Conservation (phyloP, 2,113 vertebrate species). For the Butorides virescens region DNA sequence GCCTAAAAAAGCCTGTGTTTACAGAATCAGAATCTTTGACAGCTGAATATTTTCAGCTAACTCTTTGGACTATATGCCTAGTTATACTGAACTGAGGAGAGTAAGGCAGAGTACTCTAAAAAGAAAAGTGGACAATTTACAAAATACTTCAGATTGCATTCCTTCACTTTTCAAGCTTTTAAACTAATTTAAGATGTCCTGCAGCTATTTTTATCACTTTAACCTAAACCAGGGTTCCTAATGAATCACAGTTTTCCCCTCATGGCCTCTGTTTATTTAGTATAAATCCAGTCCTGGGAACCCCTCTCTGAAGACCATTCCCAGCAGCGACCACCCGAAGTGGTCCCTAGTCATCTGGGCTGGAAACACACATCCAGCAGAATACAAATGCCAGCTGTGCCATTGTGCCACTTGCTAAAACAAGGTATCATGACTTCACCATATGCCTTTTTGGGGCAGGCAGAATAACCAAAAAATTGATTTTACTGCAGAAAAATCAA, state of each 20-base stretch:
- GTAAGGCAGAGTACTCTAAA: background rate
- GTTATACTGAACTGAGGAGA: background rate
- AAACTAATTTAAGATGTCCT: background rate
- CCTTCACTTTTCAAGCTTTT: background rate
- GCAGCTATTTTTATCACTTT: constrained; percentile 35
- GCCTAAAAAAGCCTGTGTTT: background rate
- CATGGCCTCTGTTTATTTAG: background rate
- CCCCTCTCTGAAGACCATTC: background rate
- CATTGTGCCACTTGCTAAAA: background rate
- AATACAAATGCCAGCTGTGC: background rate
- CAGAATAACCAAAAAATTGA: background rate
- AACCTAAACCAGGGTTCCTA: background rate
- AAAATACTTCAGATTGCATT: background rate
- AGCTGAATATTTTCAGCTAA: background rate
- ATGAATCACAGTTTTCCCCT: constrained; percentile 1
- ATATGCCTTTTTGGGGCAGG: background rate
- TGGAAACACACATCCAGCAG: background rate
- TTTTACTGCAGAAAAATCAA: background rate
- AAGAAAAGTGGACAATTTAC: background rate
- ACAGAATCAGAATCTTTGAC: background rate
- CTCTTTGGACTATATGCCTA: background rate
- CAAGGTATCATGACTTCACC: background rate
- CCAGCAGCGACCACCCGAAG: background rate
- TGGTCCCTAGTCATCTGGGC: background rate
- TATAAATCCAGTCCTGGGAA: background rate